Conservation (phyloP, 2,113 vertebrate species). For the Penelope pileata region DNA sequence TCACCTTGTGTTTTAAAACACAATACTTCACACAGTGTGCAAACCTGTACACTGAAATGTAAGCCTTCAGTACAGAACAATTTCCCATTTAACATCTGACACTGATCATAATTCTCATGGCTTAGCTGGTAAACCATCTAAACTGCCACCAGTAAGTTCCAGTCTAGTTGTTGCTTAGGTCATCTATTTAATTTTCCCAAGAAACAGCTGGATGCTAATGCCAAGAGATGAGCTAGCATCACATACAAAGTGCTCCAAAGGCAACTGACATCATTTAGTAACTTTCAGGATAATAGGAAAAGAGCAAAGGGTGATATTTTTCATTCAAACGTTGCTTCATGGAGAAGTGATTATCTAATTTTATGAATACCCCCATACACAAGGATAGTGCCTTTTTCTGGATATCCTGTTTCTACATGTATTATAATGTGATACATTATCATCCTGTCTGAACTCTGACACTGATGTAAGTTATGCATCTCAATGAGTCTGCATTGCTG, state of each 20-base stretch:
- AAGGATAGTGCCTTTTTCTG: background rate
- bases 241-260: background rate
- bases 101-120: background rate
- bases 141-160: background rate
- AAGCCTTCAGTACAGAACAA: background rate
- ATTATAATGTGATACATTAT: conserved; percentile 9
- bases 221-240: conserved; percentile 8
- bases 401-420: conserved; percentile 36
- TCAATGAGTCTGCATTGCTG: conserved; percentile 55
- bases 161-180: background rate
- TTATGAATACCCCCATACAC: conserved; percentile 39
- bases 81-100: background rate
- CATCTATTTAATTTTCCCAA: background rate
- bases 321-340: background rate
- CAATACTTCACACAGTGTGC: background rate
- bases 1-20: background rate
- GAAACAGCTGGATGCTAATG: conserved; percentile 2
- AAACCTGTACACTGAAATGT: background rate
- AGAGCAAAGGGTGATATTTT: conserved; percentile 5
- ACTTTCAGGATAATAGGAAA: conserved; percentile 17
- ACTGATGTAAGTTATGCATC: conserved; percentile 69
- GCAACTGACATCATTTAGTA: conserved; percentile 34
- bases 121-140: background rate
- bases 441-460: conserved; percentile 69
- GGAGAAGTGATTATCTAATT: conserved; percentile 57